These are phyloP conservation scores for Botrylloides violaceus DNA, from an alignment of 23 tunicate species.

Conservation along the genomic window DNA sequence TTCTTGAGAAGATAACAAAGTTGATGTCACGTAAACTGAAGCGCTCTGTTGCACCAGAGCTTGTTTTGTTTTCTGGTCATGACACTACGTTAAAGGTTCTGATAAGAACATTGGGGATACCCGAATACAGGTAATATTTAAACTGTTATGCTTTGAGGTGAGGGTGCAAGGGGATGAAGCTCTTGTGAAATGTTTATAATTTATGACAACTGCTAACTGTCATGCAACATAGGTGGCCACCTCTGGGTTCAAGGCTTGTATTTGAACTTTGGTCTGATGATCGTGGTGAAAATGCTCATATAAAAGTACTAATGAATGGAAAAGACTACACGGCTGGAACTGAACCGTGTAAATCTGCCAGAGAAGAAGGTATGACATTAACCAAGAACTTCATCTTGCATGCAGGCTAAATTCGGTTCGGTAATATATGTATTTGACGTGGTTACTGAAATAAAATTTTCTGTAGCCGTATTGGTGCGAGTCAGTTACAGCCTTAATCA, in stretches of 20 bases:
- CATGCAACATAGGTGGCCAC: conserved; percentile 54
- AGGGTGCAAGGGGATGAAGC: neutral
- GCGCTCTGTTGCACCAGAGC: neutral
- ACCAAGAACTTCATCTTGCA: too few species aligned
- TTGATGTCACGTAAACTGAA: conserved; percentile 22
- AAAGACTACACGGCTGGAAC: conserved; percentile 34
- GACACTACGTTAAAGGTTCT: conserved; percentile 60
- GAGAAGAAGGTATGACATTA: too few species aligned
- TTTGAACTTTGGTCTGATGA: conserved; percentile 73
- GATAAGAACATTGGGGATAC: conserved; percentile 41
- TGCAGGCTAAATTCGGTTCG: too few species aligned
- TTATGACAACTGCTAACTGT: neutral
- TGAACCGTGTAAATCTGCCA: conserved; percentile 29
- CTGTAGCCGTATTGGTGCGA: too few species aligned
- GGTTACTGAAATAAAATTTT: too few species aligned
- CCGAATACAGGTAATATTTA: conserved; percentile 45
- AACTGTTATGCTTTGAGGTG: neutral
- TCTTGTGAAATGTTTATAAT: neutral
- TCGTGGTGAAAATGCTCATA: conserved; percentile 1
- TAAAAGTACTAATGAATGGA: conserved; percentile 51
- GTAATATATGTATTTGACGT: neutral
- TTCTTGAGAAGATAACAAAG: conserved; percentile 20
- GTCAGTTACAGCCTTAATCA: too few species aligned
- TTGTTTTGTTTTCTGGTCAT: conserved; percentile 62
- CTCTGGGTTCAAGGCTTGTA: conserved; percentile 58